Conservation (phyloP, 2,797 vertebrate species). For the Brachyalestes nurse region DNA sequence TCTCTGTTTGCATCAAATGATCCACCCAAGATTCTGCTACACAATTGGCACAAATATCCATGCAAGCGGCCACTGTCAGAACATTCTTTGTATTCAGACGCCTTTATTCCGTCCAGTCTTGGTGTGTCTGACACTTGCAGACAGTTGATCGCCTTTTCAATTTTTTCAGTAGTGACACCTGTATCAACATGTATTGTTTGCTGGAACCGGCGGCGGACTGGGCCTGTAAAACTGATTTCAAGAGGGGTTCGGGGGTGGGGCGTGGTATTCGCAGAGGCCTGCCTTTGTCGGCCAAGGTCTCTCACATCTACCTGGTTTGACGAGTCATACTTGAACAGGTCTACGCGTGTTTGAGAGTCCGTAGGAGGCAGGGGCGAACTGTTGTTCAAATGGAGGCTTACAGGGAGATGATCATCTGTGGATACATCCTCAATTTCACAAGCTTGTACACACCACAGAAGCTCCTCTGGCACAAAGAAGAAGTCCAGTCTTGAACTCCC, state of each 20-base stretch:
- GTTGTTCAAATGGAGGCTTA: not conserved
- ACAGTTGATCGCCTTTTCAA: not conserved
- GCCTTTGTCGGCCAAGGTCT: no score
- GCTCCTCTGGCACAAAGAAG: conserved; percentile 4
- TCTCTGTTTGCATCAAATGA: not conserved
- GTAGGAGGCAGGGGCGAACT: no score
- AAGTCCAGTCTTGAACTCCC: not conserved
- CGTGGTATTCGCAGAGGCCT: no score
- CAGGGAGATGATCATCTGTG: not conserved
- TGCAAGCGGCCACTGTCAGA: no score
- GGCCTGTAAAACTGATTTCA: no score
- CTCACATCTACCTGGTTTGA: not conserved
- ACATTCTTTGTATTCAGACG: not conserved
- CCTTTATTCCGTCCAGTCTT: not conserved
- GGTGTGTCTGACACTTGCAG: conserved; percentile 11
- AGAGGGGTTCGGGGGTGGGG: no score
- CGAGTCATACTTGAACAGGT: not conserved
- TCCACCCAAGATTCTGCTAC: not conserved
- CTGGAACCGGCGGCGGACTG: no score
- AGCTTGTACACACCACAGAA: not conserved
- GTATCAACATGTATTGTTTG: no score
- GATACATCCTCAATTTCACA: not conserved
- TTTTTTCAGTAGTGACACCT: not conserved
- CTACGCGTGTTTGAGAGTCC: not conserved
- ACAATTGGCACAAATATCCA: no score